phyloP scores from a whole-genome alignment of 2,888 invertebrate species.

The Pimpla rufipes region DNA sequence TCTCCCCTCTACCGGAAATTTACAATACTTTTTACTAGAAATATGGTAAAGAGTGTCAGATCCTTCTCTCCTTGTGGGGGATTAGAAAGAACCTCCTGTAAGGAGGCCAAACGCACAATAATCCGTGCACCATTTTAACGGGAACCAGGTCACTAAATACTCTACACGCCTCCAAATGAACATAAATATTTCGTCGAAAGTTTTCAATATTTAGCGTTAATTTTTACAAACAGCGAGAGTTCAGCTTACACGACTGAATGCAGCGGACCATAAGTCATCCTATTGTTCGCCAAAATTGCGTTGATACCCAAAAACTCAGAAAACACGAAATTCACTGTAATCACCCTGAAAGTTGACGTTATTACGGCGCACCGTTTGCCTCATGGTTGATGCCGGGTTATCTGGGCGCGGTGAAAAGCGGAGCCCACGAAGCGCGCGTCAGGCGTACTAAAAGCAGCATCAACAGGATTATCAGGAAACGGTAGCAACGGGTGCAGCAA shows the following conservation, averaged over 20 bases:
- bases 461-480: conserved; percentile 9
- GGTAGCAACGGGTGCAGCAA: neutral
- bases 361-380: too few species aligned
- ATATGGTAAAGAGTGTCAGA: too few species aligned
- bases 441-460: conserved; percentile 7
- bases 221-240: neutral
- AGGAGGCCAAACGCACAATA: neutral
- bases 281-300: neutral
- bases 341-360: conserved; percentile 1
- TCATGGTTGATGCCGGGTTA: neutral
- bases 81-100: neutral
- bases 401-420: neutral
- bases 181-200: neutral
- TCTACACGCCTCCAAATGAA: neutral
- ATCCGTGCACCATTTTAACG: neutral
- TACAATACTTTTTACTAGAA: too few species aligned
- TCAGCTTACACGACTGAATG: too few species aligned
- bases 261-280: too few species aligned
- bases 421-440: neutral
- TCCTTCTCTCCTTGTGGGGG: too few species aligned
- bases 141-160: neutral
- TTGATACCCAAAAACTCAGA: neutral
- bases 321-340: conserved; percentile 8
- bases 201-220: neutral
- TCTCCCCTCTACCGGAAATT: too few species aligned